These are phyloP conservation scores for Campoplex capitator DNA, from an alignment of 2,888 invertebrate species.

Conservation along the genomic window DNA sequence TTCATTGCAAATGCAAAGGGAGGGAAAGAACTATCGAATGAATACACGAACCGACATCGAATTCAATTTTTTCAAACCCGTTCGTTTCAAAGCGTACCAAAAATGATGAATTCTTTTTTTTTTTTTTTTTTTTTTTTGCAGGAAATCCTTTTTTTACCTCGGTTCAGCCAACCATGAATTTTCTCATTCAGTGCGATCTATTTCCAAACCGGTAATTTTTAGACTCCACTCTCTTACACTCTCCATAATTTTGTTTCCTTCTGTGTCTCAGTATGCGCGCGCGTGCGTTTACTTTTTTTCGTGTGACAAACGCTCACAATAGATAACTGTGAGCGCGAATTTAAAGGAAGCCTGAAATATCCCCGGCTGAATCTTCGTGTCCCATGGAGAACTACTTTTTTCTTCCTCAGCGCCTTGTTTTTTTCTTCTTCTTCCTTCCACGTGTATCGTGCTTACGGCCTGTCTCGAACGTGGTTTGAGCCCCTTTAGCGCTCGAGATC, in stretches of 20 bases:
- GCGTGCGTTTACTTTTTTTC: slow-evolving; percentile 14
- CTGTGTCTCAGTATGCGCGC: not conserved
- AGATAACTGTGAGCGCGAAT: slow-evolving; percentile 34
- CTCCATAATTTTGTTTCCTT: slow-evolving; percentile 8
- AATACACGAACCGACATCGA: too few species aligned
- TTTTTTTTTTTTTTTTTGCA: slow-evolving; percentile 1
- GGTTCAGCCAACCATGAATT: slow-evolving; percentile 17
- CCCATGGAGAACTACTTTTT: not conserved
- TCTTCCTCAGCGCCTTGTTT: not conserved
- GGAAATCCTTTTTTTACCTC: slow-evolving; percentile 13
- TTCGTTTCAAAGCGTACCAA: not conserved
- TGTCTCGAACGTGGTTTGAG: slow-evolving; percentile 39
- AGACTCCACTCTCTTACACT: slow-evolving; percentile 3
- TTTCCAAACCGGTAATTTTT: slow-evolving; percentile 25
- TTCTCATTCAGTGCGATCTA: slow-evolving; percentile 16
- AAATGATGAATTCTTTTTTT: not conserved
- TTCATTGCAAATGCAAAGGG: too few species aligned
- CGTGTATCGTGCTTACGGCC: not conserved
- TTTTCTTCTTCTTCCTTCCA: not conserved
- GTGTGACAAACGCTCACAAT: slow-evolving; percentile 19
- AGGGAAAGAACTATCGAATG: too few species aligned
- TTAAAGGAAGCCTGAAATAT: not conserved
- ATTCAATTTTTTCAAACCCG: not conserved
- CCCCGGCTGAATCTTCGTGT: not conserved
- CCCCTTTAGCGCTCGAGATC: slow-evolving; percentile 52